These are phyloP conservation scores for Polylopha cassiicola DNA, from an alignment of 2,888 invertebrate species.

Conservation along the genomic window DNA sequence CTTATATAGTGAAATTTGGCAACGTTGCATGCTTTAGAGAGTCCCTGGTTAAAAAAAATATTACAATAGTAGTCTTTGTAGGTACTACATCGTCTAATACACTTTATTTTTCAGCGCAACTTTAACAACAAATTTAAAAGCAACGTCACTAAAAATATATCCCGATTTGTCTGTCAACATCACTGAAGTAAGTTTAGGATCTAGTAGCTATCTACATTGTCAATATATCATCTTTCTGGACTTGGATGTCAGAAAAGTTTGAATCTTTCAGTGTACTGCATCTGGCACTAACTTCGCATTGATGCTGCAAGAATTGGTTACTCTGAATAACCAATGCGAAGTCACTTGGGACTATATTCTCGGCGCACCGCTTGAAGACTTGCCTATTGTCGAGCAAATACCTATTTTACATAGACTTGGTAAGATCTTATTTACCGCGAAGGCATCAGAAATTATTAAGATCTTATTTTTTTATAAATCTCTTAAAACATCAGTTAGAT, in stretches of 20 bases:
- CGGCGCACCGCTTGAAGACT: constrained; percentile 84
- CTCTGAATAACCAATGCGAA: constrained; percentile 85
- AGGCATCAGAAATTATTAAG: background rate
- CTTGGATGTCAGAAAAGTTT: background rate
- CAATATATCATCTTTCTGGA: background rate
- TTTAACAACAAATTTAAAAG: constrained; percentile 55
- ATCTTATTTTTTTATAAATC: background rate
- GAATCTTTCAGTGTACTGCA: constrained; percentile 65
- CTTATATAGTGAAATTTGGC: no score
- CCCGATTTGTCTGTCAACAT: constrained; percentile 61
- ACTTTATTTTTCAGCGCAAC: constrained; percentile 50
- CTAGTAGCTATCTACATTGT: background rate
- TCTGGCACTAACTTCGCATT: constrained; percentile 79
- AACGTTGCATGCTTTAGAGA: no score
- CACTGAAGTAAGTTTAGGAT: constrained; percentile 49
- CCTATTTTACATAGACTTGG: constrained; percentile 84
- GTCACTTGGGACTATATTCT: constrained; percentile 83
- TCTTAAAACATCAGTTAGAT: no score
- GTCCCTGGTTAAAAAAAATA: no score
- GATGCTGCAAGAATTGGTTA: constrained; percentile 82
- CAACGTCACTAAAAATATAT: constrained; percentile 52
- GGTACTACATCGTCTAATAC: background rate
- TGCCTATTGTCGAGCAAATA: constrained; percentile 90
- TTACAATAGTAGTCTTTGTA: background rate
- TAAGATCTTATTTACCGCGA: constrained; percentile 34